Percentiles rank a stretch among this genome's conserved stretches.
Evolutionary conservation across 2,888 invertebrate species (phyloP).

Genomic region (Agrochola circellaris): DNA sequence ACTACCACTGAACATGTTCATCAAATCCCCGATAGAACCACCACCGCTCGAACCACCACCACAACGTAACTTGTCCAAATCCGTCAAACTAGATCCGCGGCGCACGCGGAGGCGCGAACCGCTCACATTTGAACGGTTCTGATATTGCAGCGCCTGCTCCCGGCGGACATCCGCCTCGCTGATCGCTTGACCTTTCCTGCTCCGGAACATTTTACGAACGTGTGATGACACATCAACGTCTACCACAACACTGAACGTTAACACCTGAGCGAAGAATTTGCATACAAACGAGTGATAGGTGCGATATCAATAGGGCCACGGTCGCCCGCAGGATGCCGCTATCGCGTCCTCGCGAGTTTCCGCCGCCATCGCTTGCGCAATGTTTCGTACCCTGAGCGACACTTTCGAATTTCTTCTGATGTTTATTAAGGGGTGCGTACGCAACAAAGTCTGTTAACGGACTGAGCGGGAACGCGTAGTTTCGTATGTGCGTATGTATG

Average conservation of each 20-base stretch:
- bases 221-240: conserved; percentile 75
- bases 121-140: conserved; percentile 86
- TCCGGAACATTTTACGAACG: conserved; percentile 81
- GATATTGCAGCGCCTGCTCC: conserved; percentile 88
- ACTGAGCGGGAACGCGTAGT: conserved; percentile 84
- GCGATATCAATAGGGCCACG: conserved; percentile 88
- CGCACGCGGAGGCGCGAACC: conserved; percentile 91
- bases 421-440: conserved; percentile 81
- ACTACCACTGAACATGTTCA: conserved; percentile 94
- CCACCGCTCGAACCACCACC: conserved; percentile 86
- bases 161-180: conserved; percentile 87
- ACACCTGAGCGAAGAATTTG: conserved; percentile 83
- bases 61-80: conserved; percentile 92
- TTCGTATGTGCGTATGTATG: conserved; percentile 81
- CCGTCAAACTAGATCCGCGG: conserved; percentile 93
- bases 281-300: conserved; percentile 86
- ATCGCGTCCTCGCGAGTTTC: conserved; percentile 85
- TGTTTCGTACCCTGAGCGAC: conserved; percentile 71
- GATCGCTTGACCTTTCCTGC: conserved; percentile 84
- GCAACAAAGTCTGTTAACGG: conserved; percentile 82
- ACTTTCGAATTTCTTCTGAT: conserved; percentile 72
- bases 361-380: conserved; percentile 86
- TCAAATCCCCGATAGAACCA: conserved; percentile 94
- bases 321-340: conserved; percentile 88
- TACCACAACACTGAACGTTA: conserved; percentile 78